Base-by-base conservation (phyloP, 2,113 vertebrate species). In the Misgurnus mizolepis region DNA sequence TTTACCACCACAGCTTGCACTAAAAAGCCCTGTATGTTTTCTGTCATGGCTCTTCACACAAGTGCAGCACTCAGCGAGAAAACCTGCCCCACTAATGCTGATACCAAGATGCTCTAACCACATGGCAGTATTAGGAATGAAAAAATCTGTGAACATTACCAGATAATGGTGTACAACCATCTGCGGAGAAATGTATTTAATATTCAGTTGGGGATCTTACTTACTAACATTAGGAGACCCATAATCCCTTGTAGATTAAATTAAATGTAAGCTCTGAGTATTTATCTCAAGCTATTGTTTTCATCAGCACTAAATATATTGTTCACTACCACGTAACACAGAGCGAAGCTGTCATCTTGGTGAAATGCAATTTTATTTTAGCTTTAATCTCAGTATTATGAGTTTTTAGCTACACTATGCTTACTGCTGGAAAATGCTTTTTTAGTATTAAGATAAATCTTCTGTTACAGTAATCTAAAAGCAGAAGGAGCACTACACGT, bases 241-340 rank as follows among this genome's bases (percentile, higher is more conserved):
- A 85, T 92, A 93, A 93, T 93, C 92, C 90, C 85, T 80, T 82
- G 72, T 79, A 90, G 90, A 92, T 93, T 90, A 93, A 92, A 92
- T 91, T 87, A 91, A 91, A 92, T 90, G 89, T 91, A 88, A 89
- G 88, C 87, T 53, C 84, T 84, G 78, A 82, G 87, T 91, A 90
- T 90, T 92, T 90, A 89, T 88, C 62, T 88, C 89, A 83, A 72
- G 86, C 89, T 92, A 90, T 92, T 92, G 89, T 92, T 93, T 91
- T 91, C 90, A 92, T 91, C 86, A 87, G 86, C 74, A 80, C 87
- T 87, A 81, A 89, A 88, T 88, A 88, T 89, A 88, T 89, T 87
- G 90, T 90, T 76, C 74, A 85, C 75, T 53, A 80, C 27, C 47
- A 55, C 77, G 83, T 73, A 77, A 88, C 85, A 86, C 88, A 88